Evolutionary conservation across 1,140 invertebrate species (phyloP), one percentile per base, ranked within the genome.

Genomic region (Mylabris phalerata): DNA sequence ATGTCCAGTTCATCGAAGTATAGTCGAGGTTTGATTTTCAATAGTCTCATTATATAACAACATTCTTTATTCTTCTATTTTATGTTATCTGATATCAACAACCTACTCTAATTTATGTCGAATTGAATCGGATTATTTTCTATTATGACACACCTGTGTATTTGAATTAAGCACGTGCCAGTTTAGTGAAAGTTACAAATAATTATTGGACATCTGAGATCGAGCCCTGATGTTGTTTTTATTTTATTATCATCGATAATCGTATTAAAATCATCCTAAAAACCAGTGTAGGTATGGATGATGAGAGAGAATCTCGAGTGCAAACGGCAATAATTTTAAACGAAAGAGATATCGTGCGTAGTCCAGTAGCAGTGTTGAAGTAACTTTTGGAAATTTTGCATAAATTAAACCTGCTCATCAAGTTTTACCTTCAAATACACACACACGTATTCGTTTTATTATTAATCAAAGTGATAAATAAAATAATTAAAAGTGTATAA

Each of bases 401-500:
- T 54, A 54, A 54, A 54, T 54, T 54, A 54, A 54, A 54, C 51
- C 51, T 54, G 51, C 51, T 54, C 51, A 54, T 45, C 51, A 32
- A 45, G 51, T 54, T 54, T 54, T 54, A 46, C 9, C 11, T 46
- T 32, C 32, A 32, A 32, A 32, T 7, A 32, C 32, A 32, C 4
- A 32, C 32, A 32, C 32, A 32, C 32, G 7, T 32, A 5, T 7
- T 32, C 13, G 19, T 19, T 54, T 40, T 44, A 27, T 26, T 54
- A 45, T 54, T 54, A 54, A 54, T 54, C 51, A 54, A 32, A 42
- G 42, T 44, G 46, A 54, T 54, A 32, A 32, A 32, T 32, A 32
- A 19, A 32, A 32, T 32, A 32, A 32, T 32, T 32, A 32, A 32
- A 32, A 32, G 32, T 19, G 19, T 32, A 32, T 32, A 32, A 32